Conservation (phyloP, 2,888 invertebrate species). For the Ceriagrion tenellum region DNA sequence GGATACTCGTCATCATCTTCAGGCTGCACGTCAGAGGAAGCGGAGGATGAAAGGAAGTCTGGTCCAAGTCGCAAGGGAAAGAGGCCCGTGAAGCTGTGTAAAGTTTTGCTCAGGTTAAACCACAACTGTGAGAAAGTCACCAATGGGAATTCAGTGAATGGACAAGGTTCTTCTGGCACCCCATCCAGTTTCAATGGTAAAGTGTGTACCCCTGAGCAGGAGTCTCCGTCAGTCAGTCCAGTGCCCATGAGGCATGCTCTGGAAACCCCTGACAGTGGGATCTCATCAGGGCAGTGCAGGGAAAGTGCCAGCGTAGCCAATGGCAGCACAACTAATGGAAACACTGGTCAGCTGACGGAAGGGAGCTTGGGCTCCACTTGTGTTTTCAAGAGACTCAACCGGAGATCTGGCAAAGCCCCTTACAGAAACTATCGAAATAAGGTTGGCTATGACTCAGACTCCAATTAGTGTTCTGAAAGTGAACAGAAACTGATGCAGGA, state of each 20-base stretch:
- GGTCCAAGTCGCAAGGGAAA: conserved; percentile 20
- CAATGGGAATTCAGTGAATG: conserved; percentile 45
- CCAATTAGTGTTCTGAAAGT: conserved; percentile 50
- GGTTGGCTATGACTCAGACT: conserved; percentile 51
- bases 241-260: conserved; percentile 32
- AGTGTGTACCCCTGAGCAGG: conserved; percentile 14
- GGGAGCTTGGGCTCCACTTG: conserved; percentile 27
- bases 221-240: conserved; percentile 33
- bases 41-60: conserved; percentile 43
- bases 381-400: conserved; percentile 62
- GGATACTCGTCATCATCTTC: conserved; percentile 28
- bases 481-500: not conserved
- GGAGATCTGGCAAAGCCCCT: conserved; percentile 53
- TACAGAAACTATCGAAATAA: conserved; percentile 58
- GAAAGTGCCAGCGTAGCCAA: conserved; percentile 20
- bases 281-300: conserved; percentile 75
- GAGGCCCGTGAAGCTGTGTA: conserved; percentile 70
- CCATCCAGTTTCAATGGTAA: conserved; percentile 37
- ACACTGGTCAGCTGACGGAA: conserved; percentile 19
- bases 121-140: conserved; percentile 54
- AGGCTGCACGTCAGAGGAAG: conserved; percentile 23
- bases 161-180: conserved; percentile 10
- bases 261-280: conserved; percentile 76
- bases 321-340: conserved; percentile 57
- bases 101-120: conserved; percentile 62